phyloP scores from a whole-genome alignment of 1,140 invertebrate species.

The Schlechtendalia chinensis region DNA sequence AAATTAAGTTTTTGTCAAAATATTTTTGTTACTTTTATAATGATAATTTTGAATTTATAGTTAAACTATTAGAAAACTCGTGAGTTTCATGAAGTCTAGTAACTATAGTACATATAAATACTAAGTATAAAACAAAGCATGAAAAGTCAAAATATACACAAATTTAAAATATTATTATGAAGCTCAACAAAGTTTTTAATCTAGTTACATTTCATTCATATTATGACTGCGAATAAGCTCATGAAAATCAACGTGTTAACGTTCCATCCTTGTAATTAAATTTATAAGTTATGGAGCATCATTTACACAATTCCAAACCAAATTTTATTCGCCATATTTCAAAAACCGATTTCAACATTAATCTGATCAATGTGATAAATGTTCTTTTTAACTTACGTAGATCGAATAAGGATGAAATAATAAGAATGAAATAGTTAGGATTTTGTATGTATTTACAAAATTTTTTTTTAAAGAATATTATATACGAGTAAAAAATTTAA shows the following conservation, averaged over 20 bases:
- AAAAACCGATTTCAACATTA: neutral
- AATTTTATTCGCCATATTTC: neutral
- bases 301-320: neutral
- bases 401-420: no score
- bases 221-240: neutral
- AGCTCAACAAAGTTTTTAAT: neutral
- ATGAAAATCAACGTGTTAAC: neutral
- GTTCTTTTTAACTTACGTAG: neutral
- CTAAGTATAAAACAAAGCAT: neutral
- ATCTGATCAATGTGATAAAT: slow-evolving; percentile 1
- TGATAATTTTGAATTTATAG: no score
- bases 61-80: no score
- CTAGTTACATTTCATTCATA: neutral
- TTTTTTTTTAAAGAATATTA: no score
- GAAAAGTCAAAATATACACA: neutral
- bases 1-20: no score
- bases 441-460: no score
- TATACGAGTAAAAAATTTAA: no score
- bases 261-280: neutral
- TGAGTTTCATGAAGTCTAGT: no score
- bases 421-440: no score
- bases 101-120: neutral
- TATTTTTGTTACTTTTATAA: no score
- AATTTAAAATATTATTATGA: neutral
- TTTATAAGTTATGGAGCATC: slow-evolving; percentile 10